Conservation (phyloP, 2,113 vertebrate genomes). For the Sporophila hypoxantha region DNA sequence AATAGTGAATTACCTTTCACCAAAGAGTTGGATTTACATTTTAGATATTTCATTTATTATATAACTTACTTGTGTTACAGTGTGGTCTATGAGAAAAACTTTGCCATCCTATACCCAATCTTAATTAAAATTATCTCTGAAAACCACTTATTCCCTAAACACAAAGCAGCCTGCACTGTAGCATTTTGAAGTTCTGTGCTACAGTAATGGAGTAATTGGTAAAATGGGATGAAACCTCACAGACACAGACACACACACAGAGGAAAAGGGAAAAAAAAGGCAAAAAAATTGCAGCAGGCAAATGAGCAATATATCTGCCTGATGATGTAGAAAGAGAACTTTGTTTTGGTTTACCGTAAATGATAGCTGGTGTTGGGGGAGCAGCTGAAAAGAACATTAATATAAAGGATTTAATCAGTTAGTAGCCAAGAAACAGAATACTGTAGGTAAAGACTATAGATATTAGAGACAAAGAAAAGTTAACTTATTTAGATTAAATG, state of each 20-base stretch:
- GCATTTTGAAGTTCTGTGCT: not conserved
- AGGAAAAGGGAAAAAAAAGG: not conserved
- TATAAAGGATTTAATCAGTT: conserved; percentile 79
- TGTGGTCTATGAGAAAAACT: not conserved
- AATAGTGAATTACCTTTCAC: not conserved
- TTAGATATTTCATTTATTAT: not conserved
- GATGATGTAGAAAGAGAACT: conserved; percentile 58
- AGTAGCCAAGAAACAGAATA: conserved; percentile 61
- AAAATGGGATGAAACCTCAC: conserved; percentile 27
- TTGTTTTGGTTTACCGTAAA: conserved; percentile 87
- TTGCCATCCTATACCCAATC: not conserved
- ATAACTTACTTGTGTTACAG: not conserved
- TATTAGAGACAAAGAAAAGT: conserved; percentile 18
- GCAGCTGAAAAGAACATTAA: conserved; percentile 87
- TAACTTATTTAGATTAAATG: not conserved
- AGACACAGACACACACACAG: not conserved
- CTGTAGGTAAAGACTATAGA: conserved; percentile 29
- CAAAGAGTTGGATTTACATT: not conserved
- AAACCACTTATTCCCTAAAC: not conserved
- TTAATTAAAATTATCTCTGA: not conserved
- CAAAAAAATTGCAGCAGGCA: conserved; percentile 6
- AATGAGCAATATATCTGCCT: conserved; percentile 43
- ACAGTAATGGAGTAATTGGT: conserved; percentile 15
- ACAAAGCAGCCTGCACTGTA: not conserved
- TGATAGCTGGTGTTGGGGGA: conserved; percentile 84